phyloP scores from a whole-genome alignment of 2,797 vertebrate genomes.

The Distichodus sexfasciatus region DNA sequence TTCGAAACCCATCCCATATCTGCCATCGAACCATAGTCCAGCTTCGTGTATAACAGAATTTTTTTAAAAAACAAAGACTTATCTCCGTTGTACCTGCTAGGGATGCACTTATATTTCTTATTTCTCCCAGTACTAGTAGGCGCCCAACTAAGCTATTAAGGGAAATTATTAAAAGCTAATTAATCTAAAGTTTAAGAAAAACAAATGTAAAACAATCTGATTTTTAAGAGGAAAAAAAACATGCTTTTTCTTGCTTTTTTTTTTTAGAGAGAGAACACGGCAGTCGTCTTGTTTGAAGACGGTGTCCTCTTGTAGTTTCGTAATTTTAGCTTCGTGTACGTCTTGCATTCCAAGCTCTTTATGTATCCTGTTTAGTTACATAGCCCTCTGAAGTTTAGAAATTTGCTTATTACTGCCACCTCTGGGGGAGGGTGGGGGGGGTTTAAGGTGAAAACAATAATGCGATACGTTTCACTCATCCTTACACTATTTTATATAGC shows the following conservation, averaged over 20 bases:
- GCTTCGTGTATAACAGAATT: not conserved
- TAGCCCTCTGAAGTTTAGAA: conserved; percentile 70
- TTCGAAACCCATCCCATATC: conserved; percentile 4
- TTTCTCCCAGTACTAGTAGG: conserved; percentile 66
- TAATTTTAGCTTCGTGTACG: conserved; percentile 76
- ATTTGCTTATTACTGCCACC: conserved; percentile 69
- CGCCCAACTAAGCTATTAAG: conserved; percentile 67
- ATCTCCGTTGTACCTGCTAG: conserved; percentile 70
- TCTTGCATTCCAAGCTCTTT: conserved; percentile 81
- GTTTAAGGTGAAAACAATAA: conserved; percentile 58
- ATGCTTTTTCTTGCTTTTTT: conserved; percentile 55
- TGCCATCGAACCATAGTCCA: not conserved
- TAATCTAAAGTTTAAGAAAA: conserved; percentile 38
- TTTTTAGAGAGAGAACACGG: conserved; percentile 66
- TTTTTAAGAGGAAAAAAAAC: conserved; percentile 30
- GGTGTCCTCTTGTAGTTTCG: conserved; percentile 70
- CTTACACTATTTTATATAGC: conserved; percentile 74
- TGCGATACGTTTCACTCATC: conserved; percentile 66
- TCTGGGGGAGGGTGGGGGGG: conserved; percentile 67
- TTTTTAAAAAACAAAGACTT: conserved; percentile 25
- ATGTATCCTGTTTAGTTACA: conserved; percentile 74
- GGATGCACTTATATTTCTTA: conserved; percentile 74
- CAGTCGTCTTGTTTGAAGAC: conserved; percentile 62
- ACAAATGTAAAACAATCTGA: conserved; percentile 53
- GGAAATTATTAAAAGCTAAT: conserved; percentile 64